These are phyloP conservation scores for Yponomeuta evonymella DNA, from an alignment of 2,888 invertebrate species.

Conservation along the genomic window DNA sequence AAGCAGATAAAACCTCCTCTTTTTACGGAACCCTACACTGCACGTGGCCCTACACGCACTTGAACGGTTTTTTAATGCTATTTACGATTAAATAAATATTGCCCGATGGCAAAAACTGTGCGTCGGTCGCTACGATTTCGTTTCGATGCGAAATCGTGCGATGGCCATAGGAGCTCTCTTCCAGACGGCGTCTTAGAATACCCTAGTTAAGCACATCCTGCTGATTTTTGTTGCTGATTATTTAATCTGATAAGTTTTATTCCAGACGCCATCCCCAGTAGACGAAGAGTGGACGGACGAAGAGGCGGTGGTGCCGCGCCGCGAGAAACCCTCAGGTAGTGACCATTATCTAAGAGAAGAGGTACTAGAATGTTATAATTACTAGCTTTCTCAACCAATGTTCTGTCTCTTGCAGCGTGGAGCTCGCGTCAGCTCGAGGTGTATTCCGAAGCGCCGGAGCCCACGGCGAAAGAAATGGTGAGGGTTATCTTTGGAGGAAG, in stretches of 20 bases:
- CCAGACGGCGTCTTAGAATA: too few species aligned
- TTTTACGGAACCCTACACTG: too few species aligned
- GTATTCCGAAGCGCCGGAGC: constrained; percentile 11
- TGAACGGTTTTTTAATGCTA: too few species aligned
- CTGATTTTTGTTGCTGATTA: too few species aligned
- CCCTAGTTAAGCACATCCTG: too few species aligned
- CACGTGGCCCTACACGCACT: too few species aligned
- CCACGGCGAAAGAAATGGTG: constrained; percentile 14
- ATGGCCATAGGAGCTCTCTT: too few species aligned
- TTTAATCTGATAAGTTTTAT: not conserved
- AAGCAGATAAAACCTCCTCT: too few species aligned
- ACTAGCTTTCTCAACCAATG: not conserved
- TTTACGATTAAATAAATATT: too few species aligned
- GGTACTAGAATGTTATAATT: not conserved
- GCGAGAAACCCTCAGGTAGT: constrained; percentile 15
- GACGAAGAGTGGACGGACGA: constrained; percentile 67
- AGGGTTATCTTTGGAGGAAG: not conserved
- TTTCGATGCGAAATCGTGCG: too few species aligned
- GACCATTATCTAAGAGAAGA: constrained; percentile 2
- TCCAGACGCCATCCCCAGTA: constrained; percentile 57
- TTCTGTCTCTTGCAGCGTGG: constrained; percentile 7
- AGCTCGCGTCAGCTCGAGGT: constrained; percentile 13
- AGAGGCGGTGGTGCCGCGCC: constrained; percentile 23
- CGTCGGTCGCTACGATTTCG: too few species aligned
- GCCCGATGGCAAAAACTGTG: too few species aligned